Base-by-base conservation (phyloP, 2,888 invertebrate genomes). In the Cheilosia urbana region DNA sequence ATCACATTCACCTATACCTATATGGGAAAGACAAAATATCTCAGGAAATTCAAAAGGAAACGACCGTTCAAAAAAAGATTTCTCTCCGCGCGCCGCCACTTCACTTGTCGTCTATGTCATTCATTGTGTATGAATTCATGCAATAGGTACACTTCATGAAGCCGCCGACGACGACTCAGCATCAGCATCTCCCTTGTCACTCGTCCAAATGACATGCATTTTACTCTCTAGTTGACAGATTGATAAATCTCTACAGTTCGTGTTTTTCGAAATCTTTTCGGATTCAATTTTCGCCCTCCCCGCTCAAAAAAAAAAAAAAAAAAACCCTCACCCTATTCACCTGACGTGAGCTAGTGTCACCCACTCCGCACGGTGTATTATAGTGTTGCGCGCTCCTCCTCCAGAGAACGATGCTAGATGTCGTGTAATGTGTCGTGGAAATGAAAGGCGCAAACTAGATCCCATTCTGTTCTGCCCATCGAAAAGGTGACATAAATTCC, bases 201-300 rank as follows among this genome's bases (percentile, higher is more conserved):
- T 80, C 68, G 62, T 81, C 65, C 58, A 81, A 77, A 77, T 81
- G 85, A 81, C 85, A 81, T 85, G 81, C 81, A 85, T 85, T 85
- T 85, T 81, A 81, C 81, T 85, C 85, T 81, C 81, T 40, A 85
- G 81, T 81, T 81, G 85, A 85, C 85, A 85, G 85, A 85, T 85
- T 85, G 85, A 85, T 85, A 85, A 85, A 85, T 85, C 81, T 85
- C 81, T 62, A 47, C 55, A 85, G 85, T 85, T 85, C 77, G 81
- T 85, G 80, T 76, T 80, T 71, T 85, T 76, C 60, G 71, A 71
- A 76, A 80, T 85, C 75, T 85, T 84, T 84, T 71, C 57, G 42
- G 71, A 80, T 85, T 71, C 40, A 66, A 57, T 72, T 71, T 71
- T 45, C 30, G 24, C 51, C 51, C 51, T 24, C 49, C 49, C 51